These are phyloP conservation scores for Danio aesculapii DNA, from an alignment of 2,797 vertebrate species.

Conservation along the genomic window DNA sequence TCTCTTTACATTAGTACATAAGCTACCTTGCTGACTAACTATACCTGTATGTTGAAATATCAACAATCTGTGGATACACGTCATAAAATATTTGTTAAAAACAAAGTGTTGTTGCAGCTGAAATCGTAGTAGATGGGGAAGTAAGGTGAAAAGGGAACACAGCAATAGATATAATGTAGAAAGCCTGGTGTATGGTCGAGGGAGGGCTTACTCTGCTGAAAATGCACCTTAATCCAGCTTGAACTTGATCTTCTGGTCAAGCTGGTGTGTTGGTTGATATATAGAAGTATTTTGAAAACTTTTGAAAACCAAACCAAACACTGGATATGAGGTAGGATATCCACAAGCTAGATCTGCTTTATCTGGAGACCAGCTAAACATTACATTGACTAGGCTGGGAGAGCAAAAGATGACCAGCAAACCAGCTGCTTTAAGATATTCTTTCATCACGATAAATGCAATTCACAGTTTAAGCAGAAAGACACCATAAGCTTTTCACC, in stretches of 20 bases:
- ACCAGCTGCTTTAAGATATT: neutral
- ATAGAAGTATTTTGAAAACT: too few species aligned
- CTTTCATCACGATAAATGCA: neutral
- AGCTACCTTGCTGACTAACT: neutral
- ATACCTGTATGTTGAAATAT: neutral
- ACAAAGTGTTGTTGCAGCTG: neutral
- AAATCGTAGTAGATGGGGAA: neutral
- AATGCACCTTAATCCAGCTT: neutral
- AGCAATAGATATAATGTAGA: neutral
- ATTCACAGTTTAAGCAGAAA: neutral
- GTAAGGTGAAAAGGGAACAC: neutral
- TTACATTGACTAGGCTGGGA: neutral
- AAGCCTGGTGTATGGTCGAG: neutral
- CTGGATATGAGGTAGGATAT: too few species aligned
- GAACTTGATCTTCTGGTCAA: neutral
- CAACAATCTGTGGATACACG: neutral
- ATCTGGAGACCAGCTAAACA: neutral
- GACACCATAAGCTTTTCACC: neutral
- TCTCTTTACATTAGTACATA: neutral
- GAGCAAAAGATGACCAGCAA: neutral
- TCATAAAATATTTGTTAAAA: neutral
- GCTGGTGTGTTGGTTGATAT: neutral
- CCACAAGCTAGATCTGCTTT: too few species aligned
- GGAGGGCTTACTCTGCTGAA: neutral
- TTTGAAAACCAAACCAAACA: neutral